phyloP scores from a whole-genome alignment of 2,888 invertebrate species.

The Brassicogethes aeneus region DNA sequence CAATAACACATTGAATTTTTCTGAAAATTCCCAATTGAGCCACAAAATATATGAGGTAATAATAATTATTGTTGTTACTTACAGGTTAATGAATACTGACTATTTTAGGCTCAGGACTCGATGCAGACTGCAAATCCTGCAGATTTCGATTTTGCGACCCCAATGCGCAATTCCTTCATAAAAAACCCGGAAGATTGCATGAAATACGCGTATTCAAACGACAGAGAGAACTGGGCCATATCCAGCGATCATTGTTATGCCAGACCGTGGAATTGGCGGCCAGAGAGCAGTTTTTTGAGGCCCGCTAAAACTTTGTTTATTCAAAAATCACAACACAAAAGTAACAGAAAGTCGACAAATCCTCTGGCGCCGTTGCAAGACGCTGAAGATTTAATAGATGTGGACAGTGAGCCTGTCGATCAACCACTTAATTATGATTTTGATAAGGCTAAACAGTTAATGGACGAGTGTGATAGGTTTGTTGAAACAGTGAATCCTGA shows the following conservation, averaged over 20 bases:
- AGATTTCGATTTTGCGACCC: not conserved
- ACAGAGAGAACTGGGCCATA: conserved; percentile 33
- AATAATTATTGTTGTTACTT: no score
- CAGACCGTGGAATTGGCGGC: conserved; percentile 59
- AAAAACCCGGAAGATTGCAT: conserved; percentile 13
- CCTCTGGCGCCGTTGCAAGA: conserved; percentile 24
- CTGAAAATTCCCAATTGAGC: no score
- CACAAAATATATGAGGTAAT: no score
- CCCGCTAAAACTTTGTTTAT: conserved; percentile 49
- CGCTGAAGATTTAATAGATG: conserved; percentile 39
- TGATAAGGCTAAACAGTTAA: conserved; percentile 49
- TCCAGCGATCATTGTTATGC: conserved; percentile 65
- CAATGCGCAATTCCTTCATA: not conserved
- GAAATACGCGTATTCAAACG: conserved; percentile 18
- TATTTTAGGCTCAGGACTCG: no score
- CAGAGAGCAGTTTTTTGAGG: conserved; percentile 52
- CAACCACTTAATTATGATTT: conserved; percentile 49
- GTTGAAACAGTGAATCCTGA: conserved; percentile 51
- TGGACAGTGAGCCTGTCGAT: conserved; percentile 38
- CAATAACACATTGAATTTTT: no score
- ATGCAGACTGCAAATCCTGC: no score
- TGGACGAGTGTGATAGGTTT: conserved; percentile 63
- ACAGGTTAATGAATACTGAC: no score
- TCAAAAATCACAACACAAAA: conserved; percentile 24
- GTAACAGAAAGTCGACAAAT: conserved; percentile 23